These are phyloP conservation scores for human (Homo sapiens) DNA, from an alignment of 2,113 vertebrate species.

Conservation along the genomic window DNA sequence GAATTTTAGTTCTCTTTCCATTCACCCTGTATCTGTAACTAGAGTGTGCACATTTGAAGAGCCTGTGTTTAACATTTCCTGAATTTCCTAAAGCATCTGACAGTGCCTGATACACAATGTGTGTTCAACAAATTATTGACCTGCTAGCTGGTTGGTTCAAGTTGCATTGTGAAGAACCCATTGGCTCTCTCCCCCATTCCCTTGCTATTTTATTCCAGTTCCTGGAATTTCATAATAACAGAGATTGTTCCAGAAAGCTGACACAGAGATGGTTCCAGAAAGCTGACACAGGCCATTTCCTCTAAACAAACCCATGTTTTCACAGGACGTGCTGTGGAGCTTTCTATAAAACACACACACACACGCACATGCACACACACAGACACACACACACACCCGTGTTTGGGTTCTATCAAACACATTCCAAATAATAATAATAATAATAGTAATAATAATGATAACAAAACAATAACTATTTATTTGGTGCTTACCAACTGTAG, in stretches of 20 bases:
- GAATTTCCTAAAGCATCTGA: neutral
- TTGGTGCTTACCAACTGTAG: neutral
- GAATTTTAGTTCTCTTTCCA: neutral
- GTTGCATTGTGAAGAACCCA: neutral
- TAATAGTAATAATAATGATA: neutral
- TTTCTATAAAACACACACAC: neutral
- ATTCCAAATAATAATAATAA: slow-evolving; percentile 27
- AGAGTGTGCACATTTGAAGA: neutral
- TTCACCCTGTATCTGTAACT: neutral
- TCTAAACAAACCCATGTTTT: slow-evolving; percentile 70
- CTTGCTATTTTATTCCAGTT: slow-evolving; percentile 69
- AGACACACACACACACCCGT: neutral
- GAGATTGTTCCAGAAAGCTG: slow-evolving; percentile 72
- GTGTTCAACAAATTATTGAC: neutral
- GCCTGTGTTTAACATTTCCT: neutral
- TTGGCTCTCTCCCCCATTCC: neutral
- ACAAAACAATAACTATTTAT: slow-evolving; percentile 24
- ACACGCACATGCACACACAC: too few relatives aligned
- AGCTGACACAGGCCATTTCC: slow-evolving; percentile 68
- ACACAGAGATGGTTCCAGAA: slow-evolving; percentile 73
- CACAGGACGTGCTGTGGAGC: slow-evolving; percentile 17
- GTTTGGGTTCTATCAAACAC: neutral
- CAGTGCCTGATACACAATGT: neutral
- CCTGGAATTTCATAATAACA: slow-evolving; percentile 74
- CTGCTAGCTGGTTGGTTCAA: neutral